These are phyloP conservation scores for Araneus ventricosus DNA, from an alignment of 1,140 invertebrate species.

Conservation along the genomic window DNA sequence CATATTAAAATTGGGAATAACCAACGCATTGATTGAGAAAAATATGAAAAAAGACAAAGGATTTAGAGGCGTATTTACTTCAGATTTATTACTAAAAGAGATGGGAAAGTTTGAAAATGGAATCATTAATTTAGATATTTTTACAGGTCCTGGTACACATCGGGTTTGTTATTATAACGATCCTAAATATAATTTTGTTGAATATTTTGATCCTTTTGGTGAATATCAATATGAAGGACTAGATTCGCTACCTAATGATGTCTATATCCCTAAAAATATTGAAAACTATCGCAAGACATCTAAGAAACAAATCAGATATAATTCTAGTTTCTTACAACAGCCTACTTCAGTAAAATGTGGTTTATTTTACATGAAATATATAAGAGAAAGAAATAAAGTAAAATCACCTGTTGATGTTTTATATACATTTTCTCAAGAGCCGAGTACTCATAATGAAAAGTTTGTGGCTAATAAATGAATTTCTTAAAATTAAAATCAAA, in stretches of 20 bases:
- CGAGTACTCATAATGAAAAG: slow-evolving; percentile 29
- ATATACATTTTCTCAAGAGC: slow-evolving; percentile 34
- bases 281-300: too few relatives aligned
- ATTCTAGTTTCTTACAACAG: slow-evolving; percentile 30
- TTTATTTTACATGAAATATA: slow-evolving; percentile 49
- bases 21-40: neutral
- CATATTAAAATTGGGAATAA: slow-evolving; percentile 43
- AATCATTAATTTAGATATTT: too few relatives aligned
- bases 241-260: neutral
- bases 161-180: too few relatives aligned
- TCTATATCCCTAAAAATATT: neutral
- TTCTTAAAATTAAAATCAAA: slow-evolving; percentile 25
- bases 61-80: too few relatives aligned
- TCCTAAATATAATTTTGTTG: too few relatives aligned
- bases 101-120: too few relatives aligned
- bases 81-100: too few relatives aligned
- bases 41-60: slow-evolving; percentile 45
- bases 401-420: slow-evolving; percentile 4
- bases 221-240: neutral
- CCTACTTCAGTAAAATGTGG: too few relatives aligned
- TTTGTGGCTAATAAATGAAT: slow-evolving; percentile 37
- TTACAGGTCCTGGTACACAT: slow-evolving; percentile 46
- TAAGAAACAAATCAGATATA: slow-evolving; percentile 45
- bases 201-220: too few relatives aligned
- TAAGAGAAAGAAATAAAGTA: slow-evolving; percentile 27